Base-by-base conservation (phyloP, 2,113 vertebrate genomes). In the Passer montanus region DNA sequence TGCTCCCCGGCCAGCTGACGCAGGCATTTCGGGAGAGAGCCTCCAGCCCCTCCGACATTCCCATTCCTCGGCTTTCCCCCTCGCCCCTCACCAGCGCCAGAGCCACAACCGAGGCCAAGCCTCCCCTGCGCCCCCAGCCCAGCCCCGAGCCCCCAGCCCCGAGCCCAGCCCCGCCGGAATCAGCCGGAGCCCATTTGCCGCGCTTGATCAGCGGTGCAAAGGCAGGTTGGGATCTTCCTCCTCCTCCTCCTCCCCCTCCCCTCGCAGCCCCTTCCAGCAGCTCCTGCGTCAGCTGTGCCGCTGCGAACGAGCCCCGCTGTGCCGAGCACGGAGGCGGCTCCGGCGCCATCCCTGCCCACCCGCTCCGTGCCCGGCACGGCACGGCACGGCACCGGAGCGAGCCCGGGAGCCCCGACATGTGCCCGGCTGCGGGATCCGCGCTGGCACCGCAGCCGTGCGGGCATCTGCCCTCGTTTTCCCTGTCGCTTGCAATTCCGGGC, bases 211-310 rank as follows among this genome's bases (percentile, higher is more conserved):
- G 6, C 28, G 33, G 73, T 41, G 66, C 87, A 77, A 39, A 78
- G 79, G 23, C 79, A 78, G 69, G 62, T 44, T 72, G 90, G 90
- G 84, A 83, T 78, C 90, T 68, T 93, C 82, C 58, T 94, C 92
- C 59, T 67, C 53, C 53, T 53, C 59, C 82, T 43, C 79, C 63
- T 33, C 55, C 67, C 21, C 83, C 62, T 27, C 53, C 13, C 15
- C 43, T 7, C 26, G 27, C 73, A 77, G 37, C 53, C 72, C 69
- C 43, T 56, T 60, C 62, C 20, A 22, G 74, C 82, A 70, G 64
- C 53, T 70, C 60, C 78, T 73, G 55, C 81, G 64, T 72, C 94
- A 91, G 80, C 63, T 39, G 72, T 75, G 79, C 79, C 28, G 7
- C 73, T 47, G 63, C 80, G 7, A 67, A 46, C 70, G 10, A 69